Conservation (phyloP, 2,888 invertebrate species). For the Pseudococcus longispinus region DNA sequence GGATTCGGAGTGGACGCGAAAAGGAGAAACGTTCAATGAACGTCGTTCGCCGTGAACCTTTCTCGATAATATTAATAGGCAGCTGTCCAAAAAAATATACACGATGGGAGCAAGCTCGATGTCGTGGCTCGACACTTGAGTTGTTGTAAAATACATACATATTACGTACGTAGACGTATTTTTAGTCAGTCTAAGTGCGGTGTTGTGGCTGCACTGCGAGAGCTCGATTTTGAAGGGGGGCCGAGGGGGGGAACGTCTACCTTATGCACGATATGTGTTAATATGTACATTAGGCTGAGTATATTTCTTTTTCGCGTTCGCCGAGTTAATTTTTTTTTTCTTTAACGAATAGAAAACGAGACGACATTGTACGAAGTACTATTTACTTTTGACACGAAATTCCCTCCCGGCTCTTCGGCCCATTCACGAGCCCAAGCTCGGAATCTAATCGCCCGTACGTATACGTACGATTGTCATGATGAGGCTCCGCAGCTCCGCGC, state of each 20-base stretch:
- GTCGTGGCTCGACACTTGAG: background rate
- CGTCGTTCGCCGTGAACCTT: conserved; percentile 32
- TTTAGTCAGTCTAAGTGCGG: background rate
- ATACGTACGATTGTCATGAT: too few relatives aligned
- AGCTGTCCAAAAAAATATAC: conserved; percentile 28
- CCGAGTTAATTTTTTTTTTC: background rate
- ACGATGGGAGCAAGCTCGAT: background rate
- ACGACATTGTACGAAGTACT: background rate
- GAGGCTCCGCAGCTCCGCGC: too few relatives aligned
- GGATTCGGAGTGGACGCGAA: background rate
- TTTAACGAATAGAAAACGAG: background rate
- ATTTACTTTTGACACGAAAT: background rate
- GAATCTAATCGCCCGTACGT: background rate
- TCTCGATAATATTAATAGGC: conserved; percentile 35
- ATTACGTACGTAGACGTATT: background rate
- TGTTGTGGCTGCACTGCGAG: background rate
- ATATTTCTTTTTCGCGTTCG: background rate
- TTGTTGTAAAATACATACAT: background rate
- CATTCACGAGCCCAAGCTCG: background rate
- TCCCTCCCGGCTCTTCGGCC: background rate
- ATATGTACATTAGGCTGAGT: background rate
- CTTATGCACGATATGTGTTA: background rate
- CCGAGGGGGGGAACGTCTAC: background rate
- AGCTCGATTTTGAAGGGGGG: background rate
- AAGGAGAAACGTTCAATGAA: conserved; percentile 10